phyloP scores from a whole-genome alignment of 1,140 invertebrate genomes.

The Trachymyrmex cornetzi region DNA sequence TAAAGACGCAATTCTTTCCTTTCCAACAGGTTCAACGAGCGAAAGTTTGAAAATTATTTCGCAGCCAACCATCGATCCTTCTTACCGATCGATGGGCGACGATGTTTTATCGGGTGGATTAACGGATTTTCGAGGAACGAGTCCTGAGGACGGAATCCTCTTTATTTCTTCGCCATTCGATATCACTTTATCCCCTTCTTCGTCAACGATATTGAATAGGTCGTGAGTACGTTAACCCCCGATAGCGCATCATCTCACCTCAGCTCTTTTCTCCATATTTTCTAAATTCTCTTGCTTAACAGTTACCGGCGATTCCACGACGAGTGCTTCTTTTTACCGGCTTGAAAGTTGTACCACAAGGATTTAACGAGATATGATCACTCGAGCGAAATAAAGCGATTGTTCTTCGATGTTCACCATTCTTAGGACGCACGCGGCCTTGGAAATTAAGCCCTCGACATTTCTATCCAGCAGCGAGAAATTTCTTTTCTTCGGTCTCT shows the following conservation, averaged over 20 bases:
- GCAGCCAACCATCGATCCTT: conserved; percentile 16
- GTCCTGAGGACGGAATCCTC: conserved; percentile 49
- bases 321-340: conserved; percentile 1
- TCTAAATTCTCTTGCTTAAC: conserved; percentile 9
- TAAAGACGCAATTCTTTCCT: not conserved
- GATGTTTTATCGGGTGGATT: conserved; percentile 58
- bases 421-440: not conserved
- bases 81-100: conserved; percentile 15
- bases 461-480: conserved; percentile 37
- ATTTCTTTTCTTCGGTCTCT: conserved; percentile 24
- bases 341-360: conserved; percentile 62
- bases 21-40: not conserved
- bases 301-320: not conserved
- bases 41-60: conserved; percentile 26
- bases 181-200: conserved; percentile 32
- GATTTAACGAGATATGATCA: conserved; percentile 69
- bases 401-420: conserved; percentile 61
- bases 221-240: conserved; percentile 71
- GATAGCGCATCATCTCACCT: conserved; percentile 21
- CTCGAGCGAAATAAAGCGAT: conserved; percentile 74
- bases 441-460: conserved; percentile 35
- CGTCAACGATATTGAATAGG: conserved; percentile 55
- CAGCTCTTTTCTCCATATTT: too few species aligned
- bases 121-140: conserved; percentile 53
- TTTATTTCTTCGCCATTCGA: conserved; percentile 56